Evolutionary conservation across 2,888 invertebrate species (phyloP).

Genomic region (Phalangium opilio): DNA sequence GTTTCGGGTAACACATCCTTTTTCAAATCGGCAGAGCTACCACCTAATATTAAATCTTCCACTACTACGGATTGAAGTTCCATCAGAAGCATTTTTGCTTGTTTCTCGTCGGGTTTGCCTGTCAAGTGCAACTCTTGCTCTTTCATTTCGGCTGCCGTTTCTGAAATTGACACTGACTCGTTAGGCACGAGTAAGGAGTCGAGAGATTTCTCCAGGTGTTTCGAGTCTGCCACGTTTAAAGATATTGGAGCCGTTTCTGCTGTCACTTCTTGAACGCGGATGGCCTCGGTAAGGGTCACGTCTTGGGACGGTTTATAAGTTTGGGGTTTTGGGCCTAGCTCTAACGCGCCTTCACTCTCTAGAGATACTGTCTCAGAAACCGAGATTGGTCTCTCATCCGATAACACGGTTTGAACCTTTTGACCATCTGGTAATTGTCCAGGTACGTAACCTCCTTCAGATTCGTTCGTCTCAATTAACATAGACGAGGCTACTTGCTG

Average conservation of each 20-base stretch:
- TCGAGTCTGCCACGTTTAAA: slow-evolving; percentile 2
- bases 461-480: slow-evolving; percentile 12
- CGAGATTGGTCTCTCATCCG: slow-evolving; percentile 9
- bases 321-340: slow-evolving; percentile 9
- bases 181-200: slow-evolving; percentile 14
- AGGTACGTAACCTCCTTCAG: slow-evolving; percentile 12
- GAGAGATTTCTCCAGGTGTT: slow-evolving; percentile 6
- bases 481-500: slow-evolving; percentile 13
- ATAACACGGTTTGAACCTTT: slow-evolving; percentile 8
- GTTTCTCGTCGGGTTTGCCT: slow-evolving; percentile 9
- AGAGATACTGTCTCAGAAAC: slow-evolving; percentile 13
- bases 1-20: slow-evolving; percentile 11
- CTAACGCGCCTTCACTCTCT: slow-evolving; percentile 13
- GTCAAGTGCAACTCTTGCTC: slow-evolving; percentile 14
- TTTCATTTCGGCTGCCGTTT: slow-evolving; percentile 18
- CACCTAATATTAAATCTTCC: slow-evolving; percentile 14
- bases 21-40: slow-evolving; percentile 13
- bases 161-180: slow-evolving; percentile 19
- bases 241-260: slow-evolving; percentile 10
- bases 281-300: slow-evolving; percentile 12
- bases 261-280: slow-evolving; percentile 15
- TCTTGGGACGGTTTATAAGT: slow-evolving; percentile 8
- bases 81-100: slow-evolving; percentile 13
- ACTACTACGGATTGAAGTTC: slow-evolving; percentile 15
- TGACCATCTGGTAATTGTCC: slow-evolving; percentile 1